Evolutionary conservation across 2,113 vertebrate genomes (phyloP), one percentile per base, ranked within the genome.

Genomic region (Naja naja): DNA sequence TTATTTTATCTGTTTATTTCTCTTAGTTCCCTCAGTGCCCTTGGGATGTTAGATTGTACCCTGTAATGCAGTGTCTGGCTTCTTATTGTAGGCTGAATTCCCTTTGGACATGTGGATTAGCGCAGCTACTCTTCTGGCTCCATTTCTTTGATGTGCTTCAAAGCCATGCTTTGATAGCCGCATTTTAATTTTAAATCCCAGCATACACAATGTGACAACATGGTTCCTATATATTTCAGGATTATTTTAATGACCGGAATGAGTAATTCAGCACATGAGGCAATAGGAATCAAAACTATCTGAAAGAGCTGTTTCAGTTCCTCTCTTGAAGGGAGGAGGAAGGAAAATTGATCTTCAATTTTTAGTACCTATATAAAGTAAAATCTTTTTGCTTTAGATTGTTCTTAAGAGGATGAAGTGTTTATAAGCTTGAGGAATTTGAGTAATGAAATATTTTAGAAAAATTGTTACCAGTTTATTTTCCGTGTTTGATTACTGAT

Each of bases 51-150:
- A 64, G n/a, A 52, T 0, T 89, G 49, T 81, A 93, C 60, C 87
- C 54, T 93, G 0, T 0, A 69, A 74, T 43, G 96, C 43, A 89
- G 86, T 87, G 92, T 85, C 74, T 90, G 93, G 88, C 81, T 87
- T 34, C 18, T 94, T 94, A 94, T 39, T 94, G 69, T 53, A 93
- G 34, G 34, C 90, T 92, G 87, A 39, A 91, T 96, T 95, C 92
- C 94, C 52, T 94, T 91, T 94, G 95, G 94, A 86, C 0, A 0
- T 93, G 30, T 92, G 47, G 54, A 47, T 60, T 95, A 92, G 64
- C 87, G 88, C 30, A 87, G 45, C 90, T 93, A 25, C 16, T 90
- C 87, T 94, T 94, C 93, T 18, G 60, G 91, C 74, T 94, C 55
- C 43, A 85, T 87, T 58, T 43, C 47, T 94, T 87, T 93, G n/a